Evolutionary conservation across 2,113 vertebrate species (phyloP).

Genomic region (Erinaceus europaeus): DNA sequence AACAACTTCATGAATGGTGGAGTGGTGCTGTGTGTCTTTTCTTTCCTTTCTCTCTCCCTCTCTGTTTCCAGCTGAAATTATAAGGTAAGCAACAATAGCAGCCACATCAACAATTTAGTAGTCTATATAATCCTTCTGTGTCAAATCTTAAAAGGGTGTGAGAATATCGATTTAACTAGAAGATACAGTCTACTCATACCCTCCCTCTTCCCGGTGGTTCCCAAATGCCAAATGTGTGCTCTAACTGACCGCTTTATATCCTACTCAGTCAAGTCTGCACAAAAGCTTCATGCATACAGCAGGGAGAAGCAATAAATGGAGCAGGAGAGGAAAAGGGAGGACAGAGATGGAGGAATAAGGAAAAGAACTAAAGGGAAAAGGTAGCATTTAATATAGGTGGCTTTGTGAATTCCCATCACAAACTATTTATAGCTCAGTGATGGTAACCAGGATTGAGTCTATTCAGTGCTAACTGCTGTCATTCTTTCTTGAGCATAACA

Average conservation of each 20-base stretch:
- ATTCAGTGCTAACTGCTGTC: not conserved
- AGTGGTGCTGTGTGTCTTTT: too few species aligned
- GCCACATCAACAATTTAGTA: too few species aligned
- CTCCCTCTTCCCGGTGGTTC: not conserved
- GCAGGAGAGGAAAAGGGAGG: accelerated
- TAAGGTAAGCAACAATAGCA: too few species aligned
- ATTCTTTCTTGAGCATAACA: not conserved
- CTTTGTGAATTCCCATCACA: not conserved
- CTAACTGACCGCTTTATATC: too few species aligned
- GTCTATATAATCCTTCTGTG: too few species aligned
- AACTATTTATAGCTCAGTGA: not conserved
- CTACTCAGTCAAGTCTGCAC: not conserved
- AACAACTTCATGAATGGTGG: too few species aligned
- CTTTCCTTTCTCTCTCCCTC: too few species aligned
- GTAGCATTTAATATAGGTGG: not conserved
- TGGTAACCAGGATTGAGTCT: not conserved
- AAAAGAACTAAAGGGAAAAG: too few species aligned
- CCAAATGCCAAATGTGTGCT: not conserved
- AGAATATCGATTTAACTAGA: not conserved
- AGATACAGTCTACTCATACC: accelerated
- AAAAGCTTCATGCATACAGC: not conserved
- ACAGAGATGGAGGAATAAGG: accelerated
- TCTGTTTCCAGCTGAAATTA: too few species aligned
- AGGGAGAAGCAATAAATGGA: accelerated
- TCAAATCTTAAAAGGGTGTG: not conserved